phyloP scores from a whole-genome alignment of 37 sponge, comb jelly and placozoan species.

The Petrosia ficiformis region DNA sequence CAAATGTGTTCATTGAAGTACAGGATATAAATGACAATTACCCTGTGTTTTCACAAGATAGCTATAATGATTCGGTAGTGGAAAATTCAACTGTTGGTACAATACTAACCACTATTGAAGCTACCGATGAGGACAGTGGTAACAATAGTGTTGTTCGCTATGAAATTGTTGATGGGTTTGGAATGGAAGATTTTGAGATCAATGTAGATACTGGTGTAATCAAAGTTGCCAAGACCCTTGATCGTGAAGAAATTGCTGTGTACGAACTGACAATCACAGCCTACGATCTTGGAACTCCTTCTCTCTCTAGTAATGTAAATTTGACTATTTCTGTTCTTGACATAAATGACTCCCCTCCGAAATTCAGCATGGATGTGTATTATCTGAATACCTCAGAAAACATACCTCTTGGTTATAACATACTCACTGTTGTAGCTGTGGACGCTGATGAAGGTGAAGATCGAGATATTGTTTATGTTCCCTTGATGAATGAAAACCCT shows the following conservation, averaged over 20 bases:
- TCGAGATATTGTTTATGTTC: constrained; percentile 7
- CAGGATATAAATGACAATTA: constrained; percentile 82
- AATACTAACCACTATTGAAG: constrained; percentile 15
- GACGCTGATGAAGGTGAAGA: constrained; percentile 21
- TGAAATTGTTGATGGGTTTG: constrained; percentile 17
- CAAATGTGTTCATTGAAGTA: constrained; percentile 39
- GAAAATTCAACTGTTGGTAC: constrained; percentile 53
- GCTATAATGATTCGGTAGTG: constrained; percentile 25
- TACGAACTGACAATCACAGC: constrained; percentile 61
- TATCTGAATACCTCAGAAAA: constrained; percentile 27
- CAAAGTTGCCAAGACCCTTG: constrained; percentile 16
- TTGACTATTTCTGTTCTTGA: constrained; percentile 50
- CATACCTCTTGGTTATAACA: not conserved
- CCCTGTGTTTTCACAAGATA: constrained; percentile 28
- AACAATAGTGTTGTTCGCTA: constrained; percentile 18
- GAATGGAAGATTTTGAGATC: constrained; percentile 31
- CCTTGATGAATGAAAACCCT: not conserved
- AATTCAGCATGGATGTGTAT: constrained; percentile 10
- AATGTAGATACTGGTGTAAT: constrained; percentile 24
- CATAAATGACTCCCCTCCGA: constrained; percentile 71
- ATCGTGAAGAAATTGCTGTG: constrained; percentile 19
- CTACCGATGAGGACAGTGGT: constrained; percentile 56
- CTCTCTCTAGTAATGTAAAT: constrained; percentile 16
- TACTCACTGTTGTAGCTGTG: constrained; percentile 29
- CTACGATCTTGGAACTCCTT: constrained; percentile 49